Evolutionary conservation across 2,888 invertebrate genomes (phyloP).

Genomic region (Nudaria mundana): DNA sequence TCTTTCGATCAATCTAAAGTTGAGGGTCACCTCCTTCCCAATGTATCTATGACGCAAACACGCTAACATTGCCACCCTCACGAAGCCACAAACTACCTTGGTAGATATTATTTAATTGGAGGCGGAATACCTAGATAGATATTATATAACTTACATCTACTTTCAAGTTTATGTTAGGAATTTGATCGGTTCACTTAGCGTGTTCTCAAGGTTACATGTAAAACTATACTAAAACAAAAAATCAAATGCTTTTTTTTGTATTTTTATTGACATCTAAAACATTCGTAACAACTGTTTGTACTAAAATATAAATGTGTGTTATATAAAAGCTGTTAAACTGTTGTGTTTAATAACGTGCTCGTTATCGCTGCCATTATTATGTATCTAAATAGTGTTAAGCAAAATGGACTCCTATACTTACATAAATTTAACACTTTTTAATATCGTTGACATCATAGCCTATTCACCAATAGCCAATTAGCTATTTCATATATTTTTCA

Average conservation of each 20-base stretch:
- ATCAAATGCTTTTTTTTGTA: constrained; percentile 56
- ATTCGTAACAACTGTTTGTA: constrained; percentile 78
- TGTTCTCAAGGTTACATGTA: too few relatives aligned
- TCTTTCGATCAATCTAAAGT: too few relatives aligned
- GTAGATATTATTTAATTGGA: too few relatives aligned
- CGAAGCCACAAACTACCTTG: too few relatives aligned
- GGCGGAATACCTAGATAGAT: too few relatives aligned
- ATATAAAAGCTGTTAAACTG: constrained; percentile 70
- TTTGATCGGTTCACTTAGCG: too few relatives aligned
- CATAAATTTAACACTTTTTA: constrained; percentile 57
- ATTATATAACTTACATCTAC: too few relatives aligned
- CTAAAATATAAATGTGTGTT: constrained; percentile 79
- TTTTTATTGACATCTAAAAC: constrained; percentile 79
- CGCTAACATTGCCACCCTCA: too few relatives aligned
- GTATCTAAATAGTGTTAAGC: constrained; percentile 51
- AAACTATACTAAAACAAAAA: too few relatives aligned
- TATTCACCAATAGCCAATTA: constrained; percentile 24
- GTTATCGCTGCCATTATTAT: constrained; percentile 59
- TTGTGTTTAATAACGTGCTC: constrained; percentile 58
- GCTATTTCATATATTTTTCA: constrained; percentile 18
- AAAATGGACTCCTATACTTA: constrained; percentile 54
- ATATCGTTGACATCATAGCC: constrained; percentile 49
- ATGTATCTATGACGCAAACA: too few relatives aligned
- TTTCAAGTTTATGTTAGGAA: too few relatives aligned
- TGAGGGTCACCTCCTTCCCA: too few relatives aligned